Evolutionary conservation across 2,113 vertebrate genomes (phyloP), one percentile per base, ranked within the genome.

Genomic region (Numenius arquata): DNA sequence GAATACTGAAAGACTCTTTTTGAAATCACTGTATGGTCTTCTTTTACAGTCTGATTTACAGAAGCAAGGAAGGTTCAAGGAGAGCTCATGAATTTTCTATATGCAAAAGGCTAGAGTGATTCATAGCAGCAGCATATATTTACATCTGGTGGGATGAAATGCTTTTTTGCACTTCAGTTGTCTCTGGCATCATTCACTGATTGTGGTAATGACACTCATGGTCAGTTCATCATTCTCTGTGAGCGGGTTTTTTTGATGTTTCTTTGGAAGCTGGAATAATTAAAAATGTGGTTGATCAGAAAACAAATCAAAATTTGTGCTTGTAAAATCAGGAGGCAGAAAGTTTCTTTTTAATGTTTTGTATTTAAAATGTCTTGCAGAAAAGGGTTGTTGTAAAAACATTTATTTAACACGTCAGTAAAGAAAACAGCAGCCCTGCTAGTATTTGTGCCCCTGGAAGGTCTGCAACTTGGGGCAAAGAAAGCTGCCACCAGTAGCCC

Each of bases 1-100:
- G 88, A 95, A 96, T 95, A 95, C 82, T 88, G 89, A 97, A 97
- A 91, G 87, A 30, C 59, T 84, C 82, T 90, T 84, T 95, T 90
- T 88, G 47, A 95, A 97, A 85, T 89, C 47, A 73, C 79, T 95
- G 41, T 86, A 78, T 41, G 72, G 78, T 66, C 68, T 91, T 47
- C 45, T 89, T 96, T 97, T 84, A 58, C 79, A 81, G 56, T 71
- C 72, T 67, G 52, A 87, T 86, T 97, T 96, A 81, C 48, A 86
- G 77, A 95, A 86, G 52, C 26, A 62, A 78, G 72, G 30, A 76
- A 86, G 30, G 3, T 75, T 81, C 75, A 86, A 71, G 80, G 92
- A 90, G 70, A 84, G 50, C 63, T 93, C 71, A 83, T 91, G 88
- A 91, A 91, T 95, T 95, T 95, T 88, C 81, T 87, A 7, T 62